These are phyloP conservation scores for Fregetta grallaria DNA, from an alignment of 2,113 vertebrate genomes.

Conservation along the genomic window DNA sequence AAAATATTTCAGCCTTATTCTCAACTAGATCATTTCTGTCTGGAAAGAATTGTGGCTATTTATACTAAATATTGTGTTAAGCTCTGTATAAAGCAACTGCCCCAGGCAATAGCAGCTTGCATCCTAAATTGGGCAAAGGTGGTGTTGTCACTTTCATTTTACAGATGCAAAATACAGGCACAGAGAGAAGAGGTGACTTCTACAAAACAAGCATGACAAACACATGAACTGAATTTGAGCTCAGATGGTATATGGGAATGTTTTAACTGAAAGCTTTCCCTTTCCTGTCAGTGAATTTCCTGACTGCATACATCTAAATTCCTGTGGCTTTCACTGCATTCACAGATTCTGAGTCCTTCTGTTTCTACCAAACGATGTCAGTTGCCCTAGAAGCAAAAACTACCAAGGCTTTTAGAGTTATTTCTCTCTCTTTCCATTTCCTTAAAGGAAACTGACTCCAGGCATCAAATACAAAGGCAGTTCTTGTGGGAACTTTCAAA, in stretches of 20 bases:
- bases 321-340: neutral
- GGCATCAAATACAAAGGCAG: slow-evolving; percentile 21
- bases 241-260: neutral
- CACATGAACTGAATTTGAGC: neutral
- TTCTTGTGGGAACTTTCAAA: slow-evolving; percentile 1
- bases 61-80: neutral
- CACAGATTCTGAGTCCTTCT: neutral
- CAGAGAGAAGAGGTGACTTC: neutral
- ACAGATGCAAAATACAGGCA: neutral
- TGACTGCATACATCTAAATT: neutral
- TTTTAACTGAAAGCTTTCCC: neutral
- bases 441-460: slow-evolving; percentile 8
- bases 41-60: neutral
- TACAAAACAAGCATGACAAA: neutral
- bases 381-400: neutral
- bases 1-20: neutral
- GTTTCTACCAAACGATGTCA: neutral
- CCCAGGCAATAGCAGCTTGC: neutral
- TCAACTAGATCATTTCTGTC: neutral
- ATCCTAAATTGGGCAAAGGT: neutral
- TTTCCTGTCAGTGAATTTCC: neutral
- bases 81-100: neutral
- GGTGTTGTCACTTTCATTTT: neutral
- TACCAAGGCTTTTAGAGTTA: neutral
- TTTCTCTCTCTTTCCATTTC: neutral